Conservation (phyloP, 2,888 invertebrate species). For the Drosophila prostipennis region DNA sequence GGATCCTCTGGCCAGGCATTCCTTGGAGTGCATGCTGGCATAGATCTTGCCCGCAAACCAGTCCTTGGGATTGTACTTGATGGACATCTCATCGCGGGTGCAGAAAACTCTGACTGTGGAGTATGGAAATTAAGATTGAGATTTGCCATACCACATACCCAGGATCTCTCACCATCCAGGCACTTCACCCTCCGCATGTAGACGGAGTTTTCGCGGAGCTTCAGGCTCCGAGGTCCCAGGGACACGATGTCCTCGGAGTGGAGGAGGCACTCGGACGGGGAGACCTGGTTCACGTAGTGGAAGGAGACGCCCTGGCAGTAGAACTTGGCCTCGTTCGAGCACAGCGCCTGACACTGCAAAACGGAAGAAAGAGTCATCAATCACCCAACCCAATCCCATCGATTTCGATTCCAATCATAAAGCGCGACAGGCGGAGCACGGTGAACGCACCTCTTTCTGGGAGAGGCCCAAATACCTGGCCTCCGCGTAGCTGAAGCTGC, state of each 20-base stretch:
- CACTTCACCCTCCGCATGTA: conserved; percentile 93
- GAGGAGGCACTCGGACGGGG: conserved; percentile 86
- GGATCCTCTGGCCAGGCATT: conserved; percentile 88
- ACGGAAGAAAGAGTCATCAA: conserved; percentile 58
- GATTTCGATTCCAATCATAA: conserved; percentile 67
- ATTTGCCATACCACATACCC: neutral
- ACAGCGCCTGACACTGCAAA: conserved; percentile 86
- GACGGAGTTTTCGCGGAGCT: conserved; percentile 86
- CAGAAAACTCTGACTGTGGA: conserved; percentile 91
- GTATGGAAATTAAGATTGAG: rapidly evolving
- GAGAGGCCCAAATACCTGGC: conserved; percentile 81
- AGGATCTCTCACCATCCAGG: conserved; percentile 89
- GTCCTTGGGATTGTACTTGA: conserved; percentile 87
- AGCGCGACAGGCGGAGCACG: conserved; percentile 53
- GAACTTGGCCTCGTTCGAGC: conserved; percentile 88
- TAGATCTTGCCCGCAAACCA: conserved; percentile 91
- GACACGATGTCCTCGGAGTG: conserved; percentile 93
- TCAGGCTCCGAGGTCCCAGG: conserved; percentile 90
- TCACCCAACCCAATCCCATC: conserved; percentile 54
- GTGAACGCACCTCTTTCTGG: conserved; percentile 83
- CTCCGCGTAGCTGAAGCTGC: conserved; percentile 87
- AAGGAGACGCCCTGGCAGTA: conserved; percentile 90
- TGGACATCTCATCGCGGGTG: conserved; percentile 88
- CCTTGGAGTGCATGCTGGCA: conserved; percentile 90
- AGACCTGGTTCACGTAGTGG: conserved; percentile 72